Evolutionary conservation across 2,113 vertebrate genomes (phyloP).

Genomic region (Chitala chitala): DNA sequence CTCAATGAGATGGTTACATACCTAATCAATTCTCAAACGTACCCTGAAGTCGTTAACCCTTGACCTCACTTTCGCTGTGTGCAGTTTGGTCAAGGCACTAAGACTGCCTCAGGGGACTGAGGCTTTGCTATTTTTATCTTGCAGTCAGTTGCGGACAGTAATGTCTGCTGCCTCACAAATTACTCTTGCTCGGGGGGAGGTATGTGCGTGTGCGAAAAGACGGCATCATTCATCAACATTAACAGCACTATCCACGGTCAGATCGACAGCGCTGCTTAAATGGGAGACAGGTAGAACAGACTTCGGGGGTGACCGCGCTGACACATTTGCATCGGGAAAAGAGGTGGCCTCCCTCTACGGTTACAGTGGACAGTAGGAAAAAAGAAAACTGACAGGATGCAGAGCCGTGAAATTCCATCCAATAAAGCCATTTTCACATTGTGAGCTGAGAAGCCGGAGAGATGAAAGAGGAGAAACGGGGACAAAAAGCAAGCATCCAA

Average conservation of each 20-base stretch:
- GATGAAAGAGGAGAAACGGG: too few relatives aligned
- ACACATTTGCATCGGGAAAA: too few relatives aligned
- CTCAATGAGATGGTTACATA: not conserved
- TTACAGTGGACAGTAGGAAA: too few relatives aligned
- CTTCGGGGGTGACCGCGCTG: not conserved
- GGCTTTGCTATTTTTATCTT: too few relatives aligned
- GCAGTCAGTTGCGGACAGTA: too few relatives aligned
- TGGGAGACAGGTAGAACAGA: not conserved
- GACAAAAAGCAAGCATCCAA: too few relatives aligned
- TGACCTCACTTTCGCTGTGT: not conserved
- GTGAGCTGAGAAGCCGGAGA: not conserved
- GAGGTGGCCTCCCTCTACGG: too few relatives aligned
- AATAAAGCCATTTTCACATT: constrained; percentile 2
- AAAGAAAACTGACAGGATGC: not conserved
- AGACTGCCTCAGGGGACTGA: too few relatives aligned
- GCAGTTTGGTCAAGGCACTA: too few relatives aligned
- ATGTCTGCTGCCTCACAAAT: not conserved
- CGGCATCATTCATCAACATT: not conserved
- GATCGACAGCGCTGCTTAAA: not conserved
- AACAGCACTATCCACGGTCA: not conserved
- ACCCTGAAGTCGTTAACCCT: not conserved
- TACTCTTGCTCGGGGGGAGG: not conserved
- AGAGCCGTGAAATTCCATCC: not conserved
- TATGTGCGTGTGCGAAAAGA: not conserved
- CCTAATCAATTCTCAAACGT: not conserved